These are phyloP conservation scores for Crotalus helleri DNA, from an alignment of 2,113 vertebrate genomes.

Conservation along the genomic window DNA sequence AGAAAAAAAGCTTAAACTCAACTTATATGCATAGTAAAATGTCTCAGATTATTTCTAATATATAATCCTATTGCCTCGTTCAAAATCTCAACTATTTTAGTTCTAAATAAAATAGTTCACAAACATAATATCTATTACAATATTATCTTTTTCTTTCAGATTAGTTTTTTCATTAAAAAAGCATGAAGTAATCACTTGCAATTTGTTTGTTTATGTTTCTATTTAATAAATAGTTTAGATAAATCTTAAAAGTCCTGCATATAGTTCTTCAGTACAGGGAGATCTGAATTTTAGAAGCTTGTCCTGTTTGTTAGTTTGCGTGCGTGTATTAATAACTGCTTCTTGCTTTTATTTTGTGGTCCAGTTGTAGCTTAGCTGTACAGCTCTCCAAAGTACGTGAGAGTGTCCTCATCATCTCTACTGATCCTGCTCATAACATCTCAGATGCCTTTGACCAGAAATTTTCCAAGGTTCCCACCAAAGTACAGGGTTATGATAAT, in stretches of 20 bases:
- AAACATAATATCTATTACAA: neutral
- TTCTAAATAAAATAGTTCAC: neutral
- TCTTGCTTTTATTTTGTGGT: constrained; percentile 9
- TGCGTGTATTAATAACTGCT: neutral
- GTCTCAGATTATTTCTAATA: neutral
- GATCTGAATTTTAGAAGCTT: neutral
- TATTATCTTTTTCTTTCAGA: neutral
- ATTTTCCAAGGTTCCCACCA: constrained; percentile 95
- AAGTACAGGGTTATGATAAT: constrained; percentile 94
- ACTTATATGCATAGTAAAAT: neutral
- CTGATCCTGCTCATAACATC: constrained; percentile 95
- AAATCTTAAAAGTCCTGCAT: neutral
- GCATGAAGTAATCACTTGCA: neutral
- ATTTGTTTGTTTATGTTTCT: neutral
- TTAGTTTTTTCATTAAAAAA: neutral
- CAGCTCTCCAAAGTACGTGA: constrained; percentile 91
- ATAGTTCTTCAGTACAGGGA: neutral
- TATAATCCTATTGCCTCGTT: neutral
- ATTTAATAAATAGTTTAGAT: neutral
- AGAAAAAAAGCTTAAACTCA: neutral
- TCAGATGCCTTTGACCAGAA: constrained; percentile 97
- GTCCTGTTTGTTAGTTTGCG: neutral
- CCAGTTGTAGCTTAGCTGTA: constrained; percentile 91
- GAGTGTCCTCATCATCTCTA: constrained; percentile 97
- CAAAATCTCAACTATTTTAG: neutral